Conservation (phyloP, 2,797 vertebrate genomes). For the Sparidentex hasta region DNA sequence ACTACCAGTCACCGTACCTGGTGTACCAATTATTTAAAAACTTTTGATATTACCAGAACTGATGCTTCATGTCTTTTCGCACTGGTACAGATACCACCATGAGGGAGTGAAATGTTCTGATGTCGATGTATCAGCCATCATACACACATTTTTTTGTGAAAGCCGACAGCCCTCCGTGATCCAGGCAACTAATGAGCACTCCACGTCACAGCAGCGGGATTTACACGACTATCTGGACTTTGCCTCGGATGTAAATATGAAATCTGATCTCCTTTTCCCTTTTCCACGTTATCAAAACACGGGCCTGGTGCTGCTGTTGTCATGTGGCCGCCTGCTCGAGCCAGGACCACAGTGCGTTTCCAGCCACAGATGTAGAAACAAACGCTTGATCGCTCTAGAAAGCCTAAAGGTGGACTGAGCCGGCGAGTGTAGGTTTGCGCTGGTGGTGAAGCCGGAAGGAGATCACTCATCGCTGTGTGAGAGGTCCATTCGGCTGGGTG, state of each 20-base stretch:
- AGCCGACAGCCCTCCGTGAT: slow-evolving; percentile 13
- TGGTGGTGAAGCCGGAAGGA: slow-evolving; percentile 1
- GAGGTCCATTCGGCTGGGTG: slow-evolving; percentile 12
- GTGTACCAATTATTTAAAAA: background rate
- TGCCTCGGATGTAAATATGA: slow-evolving; percentile 31
- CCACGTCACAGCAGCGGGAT: slow-evolving; percentile 20
- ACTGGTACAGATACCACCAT: too few species aligned
- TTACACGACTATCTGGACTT: slow-evolving; percentile 16
- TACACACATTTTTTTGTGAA: slow-evolving; percentile 5
- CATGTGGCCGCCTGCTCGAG: background rate
- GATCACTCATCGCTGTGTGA: slow-evolving; percentile 24
- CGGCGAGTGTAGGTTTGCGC: background rate
- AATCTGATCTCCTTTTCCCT: slow-evolving; percentile 22
- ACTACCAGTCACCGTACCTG: background rate
- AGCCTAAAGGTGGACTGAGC: background rate
- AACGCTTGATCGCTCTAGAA: background rate
- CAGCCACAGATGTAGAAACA: background rate
- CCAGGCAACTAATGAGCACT: slow-evolving; percentile 33
- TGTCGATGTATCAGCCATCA: too few species aligned
- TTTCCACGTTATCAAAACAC: slow-evolving; percentile 25
- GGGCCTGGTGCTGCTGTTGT: background rate
- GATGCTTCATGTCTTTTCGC: too few species aligned
- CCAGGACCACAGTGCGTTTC: background rate
- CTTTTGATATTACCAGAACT: too few species aligned
- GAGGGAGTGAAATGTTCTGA: too few species aligned